A percentile compares a stretch with the other conserved stretches of the same genome.
Evolutionary conservation across 2,888 invertebrate species (phyloP).

Genomic region (Teleiodes luculella): DNA sequence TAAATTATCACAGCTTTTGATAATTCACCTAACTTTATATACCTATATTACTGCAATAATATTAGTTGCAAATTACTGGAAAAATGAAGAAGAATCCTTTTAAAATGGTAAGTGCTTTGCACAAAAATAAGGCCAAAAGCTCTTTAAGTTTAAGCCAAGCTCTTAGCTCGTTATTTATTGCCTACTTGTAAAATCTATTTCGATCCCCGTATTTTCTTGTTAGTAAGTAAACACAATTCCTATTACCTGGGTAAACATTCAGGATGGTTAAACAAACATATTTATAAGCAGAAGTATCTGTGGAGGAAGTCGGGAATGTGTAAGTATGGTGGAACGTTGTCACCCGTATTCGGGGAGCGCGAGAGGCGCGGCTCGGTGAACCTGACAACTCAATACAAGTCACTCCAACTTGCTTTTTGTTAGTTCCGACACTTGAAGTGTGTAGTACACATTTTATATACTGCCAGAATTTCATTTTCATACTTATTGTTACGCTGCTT

Average conservation of each 20-base stretch:
- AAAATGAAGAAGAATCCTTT: not conserved
- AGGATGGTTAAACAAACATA: not conserved
- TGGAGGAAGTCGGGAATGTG: not conserved
- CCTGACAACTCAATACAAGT: constrained; percentile 5
- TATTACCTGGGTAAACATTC: not conserved
- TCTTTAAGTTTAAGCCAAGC: not conserved
- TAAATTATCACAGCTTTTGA: too few relatives aligned
- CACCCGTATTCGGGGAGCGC: not conserved
- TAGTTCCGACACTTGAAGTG: not conserved
- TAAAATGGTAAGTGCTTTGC: not conserved
- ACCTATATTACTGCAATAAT: too few relatives aligned
- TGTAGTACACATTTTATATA: not conserved
- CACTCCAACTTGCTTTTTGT: not conserved
- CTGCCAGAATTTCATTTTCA: too few relatives aligned
- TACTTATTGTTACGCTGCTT: too few relatives aligned
- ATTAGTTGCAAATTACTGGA: not conserved
- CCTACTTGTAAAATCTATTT: not conserved
- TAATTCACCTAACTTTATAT: too few relatives aligned
- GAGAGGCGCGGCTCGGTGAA: not conserved
- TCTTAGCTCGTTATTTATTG: constrained; percentile 3
- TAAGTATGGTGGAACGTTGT: constrained; percentile 15
- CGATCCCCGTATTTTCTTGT: not conserved
- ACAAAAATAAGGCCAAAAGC: not conserved
- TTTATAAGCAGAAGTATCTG: not conserved
- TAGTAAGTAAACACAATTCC: not conserved